A percentile compares a stretch with the other conserved stretches of the same genome.
phyloP scores from a whole-genome alignment of 1,140 invertebrate species.

The Hycleus phaleratus region DNA sequence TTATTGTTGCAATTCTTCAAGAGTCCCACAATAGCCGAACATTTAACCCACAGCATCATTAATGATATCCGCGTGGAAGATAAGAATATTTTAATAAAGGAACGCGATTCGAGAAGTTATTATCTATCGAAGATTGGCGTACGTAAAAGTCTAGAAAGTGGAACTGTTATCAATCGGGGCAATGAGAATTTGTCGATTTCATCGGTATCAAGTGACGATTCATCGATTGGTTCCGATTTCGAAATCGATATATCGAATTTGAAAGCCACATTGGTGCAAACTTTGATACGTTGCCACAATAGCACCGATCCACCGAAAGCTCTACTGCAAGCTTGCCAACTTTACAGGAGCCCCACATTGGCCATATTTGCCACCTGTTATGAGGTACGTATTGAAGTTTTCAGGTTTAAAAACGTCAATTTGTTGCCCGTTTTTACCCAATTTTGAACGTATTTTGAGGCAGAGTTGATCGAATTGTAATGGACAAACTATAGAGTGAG shows the following conservation, averaged over 20 bases:
- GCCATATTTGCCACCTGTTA: conserved; percentile 59
- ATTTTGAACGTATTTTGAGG: not conserved
- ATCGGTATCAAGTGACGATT: conserved; percentile 26
- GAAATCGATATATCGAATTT: conserved; percentile 35
- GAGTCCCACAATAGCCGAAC: conserved; percentile 46
- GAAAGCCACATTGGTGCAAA: conserved; percentile 52
- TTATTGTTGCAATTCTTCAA: conserved; percentile 45
- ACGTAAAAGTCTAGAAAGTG: conserved; percentile 24
- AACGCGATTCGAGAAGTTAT: conserved; percentile 34
- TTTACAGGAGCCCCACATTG: conserved; percentile 49
- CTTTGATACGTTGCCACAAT: conserved; percentile 55
- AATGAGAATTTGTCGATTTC: conserved; percentile 8
- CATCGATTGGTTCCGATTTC: conserved; percentile 29
- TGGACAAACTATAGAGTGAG: too few species aligned
- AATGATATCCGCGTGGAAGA: conserved; percentile 42
- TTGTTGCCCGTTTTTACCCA: not conserved
- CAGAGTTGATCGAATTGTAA: too few species aligned
- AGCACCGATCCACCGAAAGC: conserved; percentile 58
- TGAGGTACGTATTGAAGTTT: conserved; percentile 44
- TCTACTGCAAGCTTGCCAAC: conserved; percentile 48
- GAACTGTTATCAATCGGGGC: not conserved
- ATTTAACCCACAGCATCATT: conserved; percentile 47
- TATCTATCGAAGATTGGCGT: conserved; percentile 35
- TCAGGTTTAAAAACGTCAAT: not conserved
- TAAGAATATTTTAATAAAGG: conserved; percentile 27